Evolutionary conservation across 2,888 invertebrate genomes (phyloP), one percentile per base, ranked within the genome.

Genomic region (Thymelicus sylvestris): DNA sequence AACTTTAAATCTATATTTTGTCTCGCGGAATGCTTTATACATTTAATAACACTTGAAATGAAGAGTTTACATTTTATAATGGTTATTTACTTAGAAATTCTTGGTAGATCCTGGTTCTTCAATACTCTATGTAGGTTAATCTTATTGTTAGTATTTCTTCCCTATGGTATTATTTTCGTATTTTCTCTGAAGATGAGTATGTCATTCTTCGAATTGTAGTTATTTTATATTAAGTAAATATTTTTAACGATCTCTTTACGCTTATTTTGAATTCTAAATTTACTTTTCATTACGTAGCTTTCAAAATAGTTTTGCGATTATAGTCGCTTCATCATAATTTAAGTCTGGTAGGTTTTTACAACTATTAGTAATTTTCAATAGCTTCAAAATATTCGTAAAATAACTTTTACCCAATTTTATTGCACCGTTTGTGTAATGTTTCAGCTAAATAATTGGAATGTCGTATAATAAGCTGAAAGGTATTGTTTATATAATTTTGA

Each of bases 401-500:
- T n/a, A 5, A 24, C 6, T 7, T 10, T n/a, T 24, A 24, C 8
- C 12, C 12, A 55, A 31, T 24, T 55, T 55, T 8, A 55, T 24
- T 24, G 55, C 55, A 55, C 55, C 52, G 50, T 24, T 55, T n/a
- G 24, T 12, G 12, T 2, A 55, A 8, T 55, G 8, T 55, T 12
- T 24, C 31, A 24, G 55, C 12, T 12, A 24, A 55, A 10, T 55
- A 24, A 24, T 55, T 55, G 55, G 24, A 24, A 12, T 24, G 55
- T 55, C 6, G 55, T 55, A 3, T 55, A 24, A 15, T 44, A 39
- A 41, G 10, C 13, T 24, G 2, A 47, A 63, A 24, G 7, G 5
- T 13, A 13, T 38, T 48, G 2, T 38, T 39, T 59, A 61, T 60
- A 67, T 67, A 6, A 19, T 67, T 67, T 67, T 60, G 67, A 67